Evolutionary conservation across 2,888 invertebrate species (phyloP).

Genomic region (Platycnemis pennipes): DNA sequence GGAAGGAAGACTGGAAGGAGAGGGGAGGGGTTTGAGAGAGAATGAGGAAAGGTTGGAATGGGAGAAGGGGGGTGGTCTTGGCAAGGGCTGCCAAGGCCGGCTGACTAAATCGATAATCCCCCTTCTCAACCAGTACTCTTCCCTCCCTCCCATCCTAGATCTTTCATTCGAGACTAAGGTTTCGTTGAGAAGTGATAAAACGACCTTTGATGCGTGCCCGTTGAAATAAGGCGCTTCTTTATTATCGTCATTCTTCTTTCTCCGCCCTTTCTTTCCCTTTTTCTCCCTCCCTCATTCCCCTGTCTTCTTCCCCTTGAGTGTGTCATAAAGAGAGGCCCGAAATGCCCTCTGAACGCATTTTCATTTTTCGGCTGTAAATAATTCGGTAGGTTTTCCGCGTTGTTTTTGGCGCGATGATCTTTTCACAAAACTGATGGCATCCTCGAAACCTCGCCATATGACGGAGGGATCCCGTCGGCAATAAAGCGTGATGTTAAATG

Average conservation of each 20-base stretch:
- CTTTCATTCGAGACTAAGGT: background rate
- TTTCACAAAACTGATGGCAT: conserved; percentile 8
- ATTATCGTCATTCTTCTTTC: background rate
- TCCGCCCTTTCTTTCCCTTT: background rate
- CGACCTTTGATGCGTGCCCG: conserved; percentile 29
- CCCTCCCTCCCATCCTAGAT: background rate
- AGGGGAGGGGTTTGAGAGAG: background rate
- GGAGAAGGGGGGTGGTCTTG: background rate
- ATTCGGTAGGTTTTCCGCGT: conserved; percentile 8
- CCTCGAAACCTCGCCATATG: conserved; percentile 3
- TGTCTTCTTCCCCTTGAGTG: background rate
- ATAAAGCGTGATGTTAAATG: background rate
- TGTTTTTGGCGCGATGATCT: conserved; percentile 22
- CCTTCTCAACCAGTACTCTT: background rate
- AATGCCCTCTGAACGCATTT: background rate
- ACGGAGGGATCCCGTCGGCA: background rate
- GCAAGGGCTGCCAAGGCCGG: conserved; percentile 53
- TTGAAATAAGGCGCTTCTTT: conserved; percentile 26
- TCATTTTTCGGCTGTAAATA: conserved; percentile 31
- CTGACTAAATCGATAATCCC: conserved; percentile 57
- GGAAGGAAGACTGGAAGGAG: background rate
- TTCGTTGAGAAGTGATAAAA: background rate
- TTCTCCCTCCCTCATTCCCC: background rate
- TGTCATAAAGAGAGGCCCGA: background rate
- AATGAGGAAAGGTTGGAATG: background rate